These are phyloP conservation scores for Rhagonycha lutea DNA, from an alignment of 2,888 invertebrate genomes.

Conservation along the genomic window DNA sequence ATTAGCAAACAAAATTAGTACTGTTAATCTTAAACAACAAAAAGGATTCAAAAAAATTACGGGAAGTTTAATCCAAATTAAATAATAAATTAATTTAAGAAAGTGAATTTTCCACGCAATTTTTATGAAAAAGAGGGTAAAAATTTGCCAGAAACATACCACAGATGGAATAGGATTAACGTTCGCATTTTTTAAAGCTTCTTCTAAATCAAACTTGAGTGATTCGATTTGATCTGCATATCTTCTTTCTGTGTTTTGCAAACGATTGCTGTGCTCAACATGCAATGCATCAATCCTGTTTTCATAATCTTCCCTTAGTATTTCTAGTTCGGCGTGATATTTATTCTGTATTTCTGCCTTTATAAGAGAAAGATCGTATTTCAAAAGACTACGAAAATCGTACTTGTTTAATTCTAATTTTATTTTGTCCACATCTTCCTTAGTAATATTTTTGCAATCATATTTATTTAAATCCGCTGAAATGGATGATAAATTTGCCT, in stretches of 20 bases:
- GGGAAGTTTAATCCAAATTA: no score
- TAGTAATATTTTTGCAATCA: slow-evolving; percentile 41
- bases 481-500: slow-evolving; percentile 42
- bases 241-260: slow-evolving; percentile 57
- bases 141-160: slow-evolving; percentile 40
- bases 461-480: slow-evolving; percentile 36
- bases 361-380: slow-evolving; percentile 41
- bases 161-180: slow-evolving; percentile 61
- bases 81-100: background rate
- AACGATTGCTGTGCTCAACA: slow-evolving; percentile 54
- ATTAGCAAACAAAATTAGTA: slow-evolving; percentile 11
- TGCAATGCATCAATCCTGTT: slow-evolving; percentile 55
- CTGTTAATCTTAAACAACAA: background rate
- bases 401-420: slow-evolving; percentile 40
- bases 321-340: slow-evolving; percentile 53
- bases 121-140: background rate
- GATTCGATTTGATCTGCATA: slow-evolving; percentile 58
- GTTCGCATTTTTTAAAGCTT: slow-evolving; percentile 41
- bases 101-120: no score
- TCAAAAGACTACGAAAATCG: slow-evolving; percentile 42
- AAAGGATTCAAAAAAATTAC: slow-evolving; percentile 7
- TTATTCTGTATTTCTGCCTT: slow-evolving; percentile 52
- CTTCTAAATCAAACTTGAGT: slow-evolving; percentile 60
- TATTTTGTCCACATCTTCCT: slow-evolving; percentile 41
- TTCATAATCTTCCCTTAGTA: slow-evolving; percentile 47